Base-by-base conservation (phyloP, 2,888 invertebrate genomes). In the Lagria hirta region DNA sequence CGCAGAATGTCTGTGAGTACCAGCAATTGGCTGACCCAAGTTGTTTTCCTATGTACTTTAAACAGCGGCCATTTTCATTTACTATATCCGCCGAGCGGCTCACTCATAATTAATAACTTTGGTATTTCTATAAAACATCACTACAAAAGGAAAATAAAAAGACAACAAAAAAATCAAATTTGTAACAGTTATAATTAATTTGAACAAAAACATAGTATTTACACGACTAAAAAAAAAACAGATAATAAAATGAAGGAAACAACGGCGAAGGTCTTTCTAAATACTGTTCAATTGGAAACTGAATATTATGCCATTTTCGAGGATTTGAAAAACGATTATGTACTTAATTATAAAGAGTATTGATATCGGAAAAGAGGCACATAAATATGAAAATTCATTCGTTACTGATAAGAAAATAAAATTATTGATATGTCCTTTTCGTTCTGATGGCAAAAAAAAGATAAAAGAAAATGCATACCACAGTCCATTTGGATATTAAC, bases 151-250 rank as follows among this genome's bases (percentile, higher is more conserved):
- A 16, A 30, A 41, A 18, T 7, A 13, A 45, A 32, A 34, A 27
- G 8, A 27, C 21, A 29, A 46, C 22, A 24, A 23, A 40, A 28
- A 12, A 16, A 38, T 29, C 8, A 16, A 40, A 46, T 35, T 35
- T 15, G 14, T 46, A 47, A 47, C 47, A 47, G 38, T 42, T 46
- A 43, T 47, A 47, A 43, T 47, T 47, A 38, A 32, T 46, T 46
- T 42, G 32, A 46, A 45, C 28, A 33, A 42, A 35, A 45, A 46
- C 28, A 45, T 41, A 37, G 4, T 46, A 47, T 47, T 28, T 47
- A 47, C 47, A 47, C 37, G 42, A 47, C 47, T 46, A 28, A 45
- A 30, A 34, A 15, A 18, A 7, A 16, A 41, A 34, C 3, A 23
- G 13, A 26, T 24, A 8, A 33, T 20, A 35, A 22, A 29, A 35